Evolutionary conservation across 2,888 invertebrate species (phyloP), one percentile per base, ranked within the genome.

Genomic region (Hipparchia sbordonii): DNA sequence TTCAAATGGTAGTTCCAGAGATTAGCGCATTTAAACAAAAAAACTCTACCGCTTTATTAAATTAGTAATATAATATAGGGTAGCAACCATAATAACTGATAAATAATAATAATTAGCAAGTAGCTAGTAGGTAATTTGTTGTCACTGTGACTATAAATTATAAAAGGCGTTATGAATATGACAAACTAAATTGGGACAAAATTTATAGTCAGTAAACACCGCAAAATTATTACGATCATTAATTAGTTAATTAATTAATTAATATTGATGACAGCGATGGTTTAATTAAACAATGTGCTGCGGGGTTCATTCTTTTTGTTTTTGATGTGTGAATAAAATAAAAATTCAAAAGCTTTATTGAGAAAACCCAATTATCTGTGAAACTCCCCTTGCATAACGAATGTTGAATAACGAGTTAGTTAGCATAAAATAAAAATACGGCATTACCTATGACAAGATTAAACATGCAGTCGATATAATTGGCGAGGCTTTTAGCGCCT

Each of bases 381-480:
- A 67, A 67, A 60, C 10, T 67, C 57, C 39, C 51, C 57, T 67
- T 48, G 67, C 13, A 70, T 67, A 61, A 84, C 79, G 84, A 83
- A 85, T 86, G 85, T 86, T 85, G 86, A 81, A 81, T 84, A 83
- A 82, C 82, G 81, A 82, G 85, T 81, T 80, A 70, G 52, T 77
- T 77, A 72, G 63, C 73, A 62, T 23, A n/a, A 52, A 51, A 78
- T 79, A 81, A 52, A 54, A 70, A 78, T 79, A 81, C 79, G 78
- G 76, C 74, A 76, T 78, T 74, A 75, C 39, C 39, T 39, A 39
- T 39, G 39, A 39, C 39, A 39, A 39, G 39, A 39, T 39, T 39
- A 39, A 39, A 39, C 39, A 39, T 39, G 39, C 39, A 39, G 39
- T 39, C 39, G 39, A 39, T 23, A 39, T 23, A 23, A 23, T 5